These are phyloP conservation scores for Alosa sapidissima DNA, from an alignment of 2,797 vertebrate genomes.

Conservation along the genomic window DNA sequence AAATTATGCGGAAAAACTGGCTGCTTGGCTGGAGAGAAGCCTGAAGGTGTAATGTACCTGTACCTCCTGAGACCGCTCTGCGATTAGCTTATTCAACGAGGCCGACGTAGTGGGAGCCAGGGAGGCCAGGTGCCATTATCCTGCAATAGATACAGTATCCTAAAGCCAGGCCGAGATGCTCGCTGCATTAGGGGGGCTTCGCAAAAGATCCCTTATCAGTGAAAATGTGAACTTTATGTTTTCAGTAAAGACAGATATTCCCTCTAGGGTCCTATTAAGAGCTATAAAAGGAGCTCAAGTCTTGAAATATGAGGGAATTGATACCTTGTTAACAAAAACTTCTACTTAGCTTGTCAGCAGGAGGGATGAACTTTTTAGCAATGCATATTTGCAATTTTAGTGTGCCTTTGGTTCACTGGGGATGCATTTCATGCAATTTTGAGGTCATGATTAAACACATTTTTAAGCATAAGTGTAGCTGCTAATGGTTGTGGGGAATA, in stretches of 20 bases:
- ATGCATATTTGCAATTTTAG: background rate
- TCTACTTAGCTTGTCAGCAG: slow-evolving; percentile 14
- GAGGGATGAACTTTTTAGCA: background rate
- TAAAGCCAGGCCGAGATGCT: slow-evolving; percentile 5
- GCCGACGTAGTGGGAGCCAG: background rate
- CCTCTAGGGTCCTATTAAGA: background rate
- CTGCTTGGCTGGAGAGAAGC: slow-evolving; percentile 46
- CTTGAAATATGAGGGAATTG: slow-evolving; percentile 16
- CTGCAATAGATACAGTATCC: slow-evolving; percentile 18
- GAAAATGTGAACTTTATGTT: background rate
- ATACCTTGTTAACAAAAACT: slow-evolving; percentile 10
- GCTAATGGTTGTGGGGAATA: background rate
- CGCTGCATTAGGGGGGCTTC: background rate
- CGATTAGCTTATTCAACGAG: background rate
- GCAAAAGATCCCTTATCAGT: background rate
- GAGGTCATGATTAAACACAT: background rate
- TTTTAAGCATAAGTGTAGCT: background rate
- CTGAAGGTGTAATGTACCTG: slow-evolving; percentile 56
- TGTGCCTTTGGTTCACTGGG: background rate
- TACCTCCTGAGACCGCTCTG: slow-evolving; percentile 19
- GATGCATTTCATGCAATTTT: background rate
- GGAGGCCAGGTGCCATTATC: background rate
- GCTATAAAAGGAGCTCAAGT: background rate
- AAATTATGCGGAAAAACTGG: slow-evolving; percentile 57
- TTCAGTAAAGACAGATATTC: background rate